A percentile compares a stretch with the other conserved stretches of the same genome.
Evolutionary conservation across 1,140 invertebrate species (phyloP).

Genomic region (Agraylea sexmaculata): DNA sequence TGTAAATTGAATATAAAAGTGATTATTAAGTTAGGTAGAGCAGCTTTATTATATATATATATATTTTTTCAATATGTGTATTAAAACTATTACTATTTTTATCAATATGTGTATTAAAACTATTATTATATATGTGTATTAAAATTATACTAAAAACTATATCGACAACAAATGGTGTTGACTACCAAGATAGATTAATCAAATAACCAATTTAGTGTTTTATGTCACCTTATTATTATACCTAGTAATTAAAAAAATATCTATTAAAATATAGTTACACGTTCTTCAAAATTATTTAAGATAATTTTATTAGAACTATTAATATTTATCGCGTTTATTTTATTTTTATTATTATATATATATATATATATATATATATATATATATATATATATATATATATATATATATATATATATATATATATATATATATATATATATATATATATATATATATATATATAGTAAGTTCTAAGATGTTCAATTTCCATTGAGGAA

Average conservation of each 20-base stretch:
- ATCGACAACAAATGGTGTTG: too few species aligned
- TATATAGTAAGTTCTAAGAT: background rate
- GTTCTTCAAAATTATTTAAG: background rate
- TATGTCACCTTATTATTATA: background rate
- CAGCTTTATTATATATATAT: too few species aligned
- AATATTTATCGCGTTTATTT: background rate
- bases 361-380: conserved; percentile 2
- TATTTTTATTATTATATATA: background rate
- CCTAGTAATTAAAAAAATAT: background rate
- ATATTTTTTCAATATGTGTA: too few species aligned
- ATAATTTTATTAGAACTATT: conserved; percentile 6
- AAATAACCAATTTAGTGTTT: background rate
- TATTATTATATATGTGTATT: background rate
- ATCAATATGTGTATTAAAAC: background rate
- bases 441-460: conserved; percentile 1
- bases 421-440: conserved; percentile 2
- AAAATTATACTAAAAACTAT: background rate
- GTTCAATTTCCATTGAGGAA: background rate
- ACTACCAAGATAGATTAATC: background rate
- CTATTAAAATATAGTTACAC: background rate
- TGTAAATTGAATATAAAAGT: too few species aligned
- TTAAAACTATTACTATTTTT: too few species aligned
- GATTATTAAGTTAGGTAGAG: too few species aligned
- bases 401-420: conserved; percentile 1
- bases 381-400: conserved; percentile 1